Base-by-base conservation (phyloP, 1,140 invertebrate species). In the Drosophila bipectinata region DNA sequence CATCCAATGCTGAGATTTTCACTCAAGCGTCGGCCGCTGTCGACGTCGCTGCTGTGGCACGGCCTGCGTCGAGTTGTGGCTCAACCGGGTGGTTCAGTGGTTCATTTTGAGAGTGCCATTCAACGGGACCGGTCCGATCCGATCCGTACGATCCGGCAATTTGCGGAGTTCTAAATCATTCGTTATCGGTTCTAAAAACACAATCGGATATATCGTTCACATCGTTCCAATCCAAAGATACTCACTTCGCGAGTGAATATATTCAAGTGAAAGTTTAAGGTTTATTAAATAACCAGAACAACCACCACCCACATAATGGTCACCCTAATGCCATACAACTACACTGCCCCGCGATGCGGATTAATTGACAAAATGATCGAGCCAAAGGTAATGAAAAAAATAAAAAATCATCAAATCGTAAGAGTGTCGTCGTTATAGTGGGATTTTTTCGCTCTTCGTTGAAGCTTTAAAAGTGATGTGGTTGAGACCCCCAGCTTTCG, bases 291-390 rank as follows among this genome's bases (percentile, higher is more conserved):
- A 37, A 3, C 2, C 12, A 37, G 34, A 37, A 37, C 18, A 37
- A 37, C 34, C 34, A 37, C 34, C 34, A n/a, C 34, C 37, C 41
- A 26, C 66, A 90, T 73, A 88, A 93, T 93, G 93, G 93, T 93
- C 84, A 93, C 93, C 90, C 90, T 93, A 90, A 93, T 93, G 93
- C 93, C 93, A 64, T 93, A 93, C 72, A 93, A 92, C 88, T 93
- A 93, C 79, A 80, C 92, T 61, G 92, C 92, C 76, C 90, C 92
- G 60, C 87, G 92, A 52, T 92, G 93, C 91, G 92, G 93, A 79
- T 93, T 93, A 92, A 93, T 93, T 80, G 93, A 93, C 78, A 93
- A 93, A 90, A 93, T 93, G 93, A 93, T 93, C 77, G 93, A 93
- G 78, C 92, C 92, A 69, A 93, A 93, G 93, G 93, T 93, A 93